phyloP scores from a whole-genome alignment of 2,113 vertebrate genomes.

The Taxidea taxus region DNA sequence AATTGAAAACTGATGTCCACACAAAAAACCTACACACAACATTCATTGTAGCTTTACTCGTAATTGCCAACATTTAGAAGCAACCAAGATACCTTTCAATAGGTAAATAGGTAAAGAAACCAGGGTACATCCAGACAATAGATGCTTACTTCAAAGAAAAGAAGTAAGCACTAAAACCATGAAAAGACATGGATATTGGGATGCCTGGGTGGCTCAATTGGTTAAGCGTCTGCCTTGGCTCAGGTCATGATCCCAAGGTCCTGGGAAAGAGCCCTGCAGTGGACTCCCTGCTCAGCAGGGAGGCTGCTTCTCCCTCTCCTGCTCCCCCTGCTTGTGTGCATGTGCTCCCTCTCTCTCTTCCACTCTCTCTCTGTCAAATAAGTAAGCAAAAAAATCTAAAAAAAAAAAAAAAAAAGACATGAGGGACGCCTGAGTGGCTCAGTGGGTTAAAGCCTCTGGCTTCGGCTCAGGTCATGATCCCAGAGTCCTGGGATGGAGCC shows the following conservation, averaged over 20 bases:
- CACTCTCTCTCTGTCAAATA: background rate
- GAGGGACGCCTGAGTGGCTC: too few species aligned
- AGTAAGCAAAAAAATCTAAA: background rate
- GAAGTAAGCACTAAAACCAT: background rate
- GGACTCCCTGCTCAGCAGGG: background rate
- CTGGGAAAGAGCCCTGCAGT: background rate
- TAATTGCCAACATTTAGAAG: background rate
- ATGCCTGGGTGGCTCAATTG: background rate
- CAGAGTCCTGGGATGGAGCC: too few species aligned
- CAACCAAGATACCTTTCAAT: background rate
- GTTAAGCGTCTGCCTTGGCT: background rate
- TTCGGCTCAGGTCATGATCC: too few species aligned
- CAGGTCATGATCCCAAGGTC: background rate
- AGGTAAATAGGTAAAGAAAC: background rate
- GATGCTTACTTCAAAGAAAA: slow-evolving; percentile 14
- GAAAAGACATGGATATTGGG: background rate
- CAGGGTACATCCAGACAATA: background rate
- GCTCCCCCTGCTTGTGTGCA: background rate
- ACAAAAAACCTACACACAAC: background rate
- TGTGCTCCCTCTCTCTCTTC: background rate
- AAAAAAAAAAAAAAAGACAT: background rate
- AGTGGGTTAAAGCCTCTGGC: too few species aligned
- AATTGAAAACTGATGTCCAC: background rate
- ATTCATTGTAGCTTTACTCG: background rate
- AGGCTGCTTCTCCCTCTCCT: background rate